A percentile compares a stretch with the other conserved stretches of the same genome.
These are phyloP conservation scores for human (Homo sapiens) DNA, from an alignment of 2,113 vertebrate genomes.

Conservation along the genomic window GRCh38 chr15:98299501-98300000, in stretches of 20 bases:
- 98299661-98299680: background rate
- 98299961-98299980: background rate
- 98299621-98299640: background rate
- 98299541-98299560: background rate
- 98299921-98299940: accelerated
- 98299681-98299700: background rate
- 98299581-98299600: background rate
- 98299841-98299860: background rate
- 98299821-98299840: background rate
- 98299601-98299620: background rate
- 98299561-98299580: background rate
- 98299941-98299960: no score
- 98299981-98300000: background rate
- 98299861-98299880: background rate
- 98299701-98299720: background rate
- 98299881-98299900: background rate
- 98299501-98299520: no score
- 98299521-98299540: background rate
- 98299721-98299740: no score
- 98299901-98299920: no score
- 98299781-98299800: background rate
- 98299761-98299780: background rate
- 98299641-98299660: background rate
- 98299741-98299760: background rate
- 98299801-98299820: accelerated